phyloP scores from a whole-genome alignment of 2,888 invertebrate species.

The Macroteleia sp. region DNA sequence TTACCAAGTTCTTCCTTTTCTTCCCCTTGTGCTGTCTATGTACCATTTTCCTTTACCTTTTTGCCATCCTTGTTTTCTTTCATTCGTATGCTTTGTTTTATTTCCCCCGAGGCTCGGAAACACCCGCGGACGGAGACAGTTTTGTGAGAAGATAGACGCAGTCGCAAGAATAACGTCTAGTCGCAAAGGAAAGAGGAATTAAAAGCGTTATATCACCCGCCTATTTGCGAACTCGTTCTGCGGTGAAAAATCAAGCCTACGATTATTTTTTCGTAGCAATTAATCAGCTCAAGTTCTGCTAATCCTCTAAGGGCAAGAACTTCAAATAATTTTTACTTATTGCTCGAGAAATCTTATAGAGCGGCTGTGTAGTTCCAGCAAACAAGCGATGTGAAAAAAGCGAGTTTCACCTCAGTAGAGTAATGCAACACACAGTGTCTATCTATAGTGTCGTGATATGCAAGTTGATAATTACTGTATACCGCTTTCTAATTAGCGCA shows the following conservation, averaged over 20 bases:
- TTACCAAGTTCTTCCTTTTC: conserved; percentile 29
- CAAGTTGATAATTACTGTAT: conserved; percentile 37
- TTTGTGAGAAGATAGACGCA: conserved; percentile 29
- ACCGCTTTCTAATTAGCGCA: conserved; percentile 37
- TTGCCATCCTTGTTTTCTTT: conserved; percentile 58
- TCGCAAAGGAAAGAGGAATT: conserved; percentile 39
- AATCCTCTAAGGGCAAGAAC: too few relatives aligned
- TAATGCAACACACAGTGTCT: too few relatives aligned
- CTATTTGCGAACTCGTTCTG: too few relatives aligned
- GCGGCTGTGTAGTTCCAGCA: too few relatives aligned
- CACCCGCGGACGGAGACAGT: conserved; percentile 61
- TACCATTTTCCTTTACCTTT: conserved; percentile 42
- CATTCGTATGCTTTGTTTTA: conserved; percentile 63
- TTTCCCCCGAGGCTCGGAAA: conserved; percentile 62
- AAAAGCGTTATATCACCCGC: conserved; percentile 31
- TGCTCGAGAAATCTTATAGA: too few relatives aligned
- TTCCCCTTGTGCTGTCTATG: conserved; percentile 20
- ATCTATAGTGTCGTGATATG: not conserved
- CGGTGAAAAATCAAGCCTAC: not conserved
- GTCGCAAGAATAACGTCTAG: conserved; percentile 42
- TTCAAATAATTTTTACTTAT: too few relatives aligned
- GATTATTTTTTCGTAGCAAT: not conserved
- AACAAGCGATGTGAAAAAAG: too few relatives aligned
- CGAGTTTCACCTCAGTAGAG: not conserved
- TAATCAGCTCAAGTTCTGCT: not conserved